Evolutionary conservation across 2,797 vertebrate species (phyloP).

Genomic region (Periophthalmus magnuspinnatus): DNA sequence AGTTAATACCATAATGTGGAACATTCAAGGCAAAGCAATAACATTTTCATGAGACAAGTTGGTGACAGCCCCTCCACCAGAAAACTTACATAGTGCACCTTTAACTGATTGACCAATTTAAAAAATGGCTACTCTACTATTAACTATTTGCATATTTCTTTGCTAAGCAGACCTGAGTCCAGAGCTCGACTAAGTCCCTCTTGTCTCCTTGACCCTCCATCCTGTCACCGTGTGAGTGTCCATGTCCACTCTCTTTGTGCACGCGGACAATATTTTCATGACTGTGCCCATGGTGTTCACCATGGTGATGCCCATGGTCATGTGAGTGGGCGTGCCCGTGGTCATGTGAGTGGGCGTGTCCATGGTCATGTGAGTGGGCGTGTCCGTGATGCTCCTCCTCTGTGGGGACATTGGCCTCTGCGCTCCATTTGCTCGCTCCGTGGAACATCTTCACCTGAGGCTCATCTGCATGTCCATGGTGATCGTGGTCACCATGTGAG

Average conservation of each 20-base stretch:
- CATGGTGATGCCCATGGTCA: slow-evolving; percentile 16
- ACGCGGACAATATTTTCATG: slow-evolving; percentile 36
- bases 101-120: too few relatives aligned
- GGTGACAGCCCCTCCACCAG: too few relatives aligned
- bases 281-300: slow-evolving; percentile 33
- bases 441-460: slow-evolving; percentile 75
- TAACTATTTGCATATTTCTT: too few relatives aligned
- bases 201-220: slow-evolving; percentile 63
- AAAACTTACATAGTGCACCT: background rate
- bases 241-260: slow-evolving; percentile 43
- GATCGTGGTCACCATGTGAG: slow-evolving; percentile 63
- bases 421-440: slow-evolving; percentile 81
- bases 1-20: too few relatives aligned
- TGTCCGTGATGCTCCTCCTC: slow-evolving; percentile 54
- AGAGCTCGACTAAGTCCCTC: slow-evolving; percentile 80
- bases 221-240: slow-evolving; percentile 51
- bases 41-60: too few relatives aligned
- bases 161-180: slow-evolving; percentile 80
- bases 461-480: slow-evolving; percentile 60
- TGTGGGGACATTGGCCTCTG: slow-evolving; percentile 69
- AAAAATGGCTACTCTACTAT: too few relatives aligned
- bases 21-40: too few relatives aligned
- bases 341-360: background rate
- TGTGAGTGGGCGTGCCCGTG: slow-evolving; percentile 2
- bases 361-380: slow-evolving; percentile 24